A percentile compares a stretch with the other conserved stretches of the same genome.
Evolutionary conservation across 2,797 vertebrate genomes (phyloP).

Genomic region (Denticeps clupeoides): DNA sequence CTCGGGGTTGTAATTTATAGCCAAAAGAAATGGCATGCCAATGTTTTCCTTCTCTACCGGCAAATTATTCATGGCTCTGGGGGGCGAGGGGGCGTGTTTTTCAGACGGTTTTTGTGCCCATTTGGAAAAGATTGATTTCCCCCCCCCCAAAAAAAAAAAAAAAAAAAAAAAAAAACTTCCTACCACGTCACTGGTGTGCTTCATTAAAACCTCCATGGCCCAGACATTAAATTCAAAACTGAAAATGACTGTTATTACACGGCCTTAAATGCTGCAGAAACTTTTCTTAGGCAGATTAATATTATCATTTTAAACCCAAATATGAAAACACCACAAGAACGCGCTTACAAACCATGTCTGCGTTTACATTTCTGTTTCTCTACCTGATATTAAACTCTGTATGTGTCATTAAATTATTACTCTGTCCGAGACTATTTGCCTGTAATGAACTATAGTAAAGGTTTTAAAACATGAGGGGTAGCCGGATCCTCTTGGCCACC

Average conservation of each 20-base stretch:
- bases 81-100: slow-evolving; percentile 15
- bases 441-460: slow-evolving; percentile 4
- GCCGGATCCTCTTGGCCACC: slow-evolving; percentile 25
- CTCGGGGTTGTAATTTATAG: slow-evolving; percentile 8
- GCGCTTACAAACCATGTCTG: slow-evolving; percentile 8
- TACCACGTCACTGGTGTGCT: slow-evolving; percentile 38
- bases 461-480: slow-evolving; percentile 35
- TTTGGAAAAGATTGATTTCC: slow-evolving; percentile 17
- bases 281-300: slow-evolving; percentile 41
- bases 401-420: background rate
- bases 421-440: slow-evolving; percentile 11
- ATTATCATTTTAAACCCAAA: slow-evolving; percentile 34
- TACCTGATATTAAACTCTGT: slow-evolving; percentile 22
- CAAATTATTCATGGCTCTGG: slow-evolving; percentile 24
- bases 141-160: slow-evolving; percentile 7
- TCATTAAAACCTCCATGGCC: slow-evolving; percentile 18
- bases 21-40: slow-evolving; percentile 18
- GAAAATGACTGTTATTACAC: slow-evolving; percentile 38
- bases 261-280: slow-evolving; percentile 24
- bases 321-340: slow-evolving; percentile 32
- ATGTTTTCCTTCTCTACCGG: slow-evolving; percentile 13
- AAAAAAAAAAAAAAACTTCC: background rate
- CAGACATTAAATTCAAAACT: slow-evolving; percentile 23
- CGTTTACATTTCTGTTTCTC: slow-evolving; percentile 27
- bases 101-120: slow-evolving; percentile 16